Percentiles rank a stretch among this genome's conserved stretches.
Conservation (phyloP, 2,113 vertebrate species). For the Brienomyrus brachyistius region DNA sequence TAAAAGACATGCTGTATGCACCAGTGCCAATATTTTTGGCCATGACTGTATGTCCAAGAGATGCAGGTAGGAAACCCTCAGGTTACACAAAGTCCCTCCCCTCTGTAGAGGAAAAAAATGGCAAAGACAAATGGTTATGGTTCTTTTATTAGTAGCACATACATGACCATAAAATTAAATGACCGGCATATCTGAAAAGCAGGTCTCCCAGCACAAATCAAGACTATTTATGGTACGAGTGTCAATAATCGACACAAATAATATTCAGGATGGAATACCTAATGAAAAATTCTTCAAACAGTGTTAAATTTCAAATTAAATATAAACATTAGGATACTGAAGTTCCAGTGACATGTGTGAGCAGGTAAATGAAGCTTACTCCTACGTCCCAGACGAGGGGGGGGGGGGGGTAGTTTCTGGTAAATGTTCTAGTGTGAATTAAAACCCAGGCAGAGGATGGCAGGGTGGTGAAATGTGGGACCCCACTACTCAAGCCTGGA, state of each 20-base stretch:
- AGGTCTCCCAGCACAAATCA: conserved; percentile 35
- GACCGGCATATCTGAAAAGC: conserved; percentile 33
- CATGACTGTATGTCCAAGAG: not conserved
- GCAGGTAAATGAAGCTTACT: not conserved
- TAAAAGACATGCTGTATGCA: not conserved
- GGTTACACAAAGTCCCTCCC: not conserved
- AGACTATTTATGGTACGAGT: conserved; percentile 35
- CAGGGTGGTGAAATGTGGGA: not conserved
- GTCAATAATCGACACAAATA: conserved; percentile 51
- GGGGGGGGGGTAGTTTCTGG: too few species aligned
- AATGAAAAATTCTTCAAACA: conserved; percentile 36
- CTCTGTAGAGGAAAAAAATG: not conserved
- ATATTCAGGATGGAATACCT: conserved; percentile 33
- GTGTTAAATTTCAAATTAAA: conserved; percentile 37
- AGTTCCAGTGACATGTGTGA: not conserved
- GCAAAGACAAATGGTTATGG: not conserved
- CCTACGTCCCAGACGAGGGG: not conserved
- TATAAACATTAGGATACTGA: conserved; percentile 30
- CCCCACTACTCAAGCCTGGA: not conserved
- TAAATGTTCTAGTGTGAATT: not conserved
- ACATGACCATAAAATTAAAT: conserved; percentile 29
- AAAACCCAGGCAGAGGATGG: not conserved
- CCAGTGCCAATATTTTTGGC: too few species aligned
- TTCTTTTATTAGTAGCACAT: not conserved
- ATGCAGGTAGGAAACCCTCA: not conserved